These are phyloP conservation scores for Meloidogyne hapla DNA, from an alignment of 1,140 invertebrate genomes.

Conservation along the genomic window DNA sequence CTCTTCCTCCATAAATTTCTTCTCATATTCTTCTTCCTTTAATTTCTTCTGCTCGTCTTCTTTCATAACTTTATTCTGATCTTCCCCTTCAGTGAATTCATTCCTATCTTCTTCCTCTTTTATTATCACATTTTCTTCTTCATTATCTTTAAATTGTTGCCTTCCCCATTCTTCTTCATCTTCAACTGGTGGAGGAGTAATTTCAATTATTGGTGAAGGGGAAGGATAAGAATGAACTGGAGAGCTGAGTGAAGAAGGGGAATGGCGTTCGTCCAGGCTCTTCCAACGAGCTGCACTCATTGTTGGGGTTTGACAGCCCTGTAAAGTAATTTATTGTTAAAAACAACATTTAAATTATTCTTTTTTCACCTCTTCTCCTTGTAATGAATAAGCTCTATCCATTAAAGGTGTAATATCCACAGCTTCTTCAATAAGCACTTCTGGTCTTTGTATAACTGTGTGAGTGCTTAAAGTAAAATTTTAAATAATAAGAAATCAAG, in stretches of 20 bases:
- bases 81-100: neutral
- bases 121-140: neutral
- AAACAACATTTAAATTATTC: neutral
- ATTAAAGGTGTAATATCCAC: neutral
- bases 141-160: neutral
- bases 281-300: conserved; percentile 20
- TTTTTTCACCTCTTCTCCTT: neutral
- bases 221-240: conserved; percentile 2
- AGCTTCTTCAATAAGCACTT: conserved; percentile 20
- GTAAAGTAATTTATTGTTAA: neutral
- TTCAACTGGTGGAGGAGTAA: conserved; percentile 19
- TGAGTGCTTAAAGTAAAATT: conserved; percentile 8
- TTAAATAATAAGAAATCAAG: neutral
- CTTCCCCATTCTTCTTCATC: neutral
- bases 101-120: neutral
- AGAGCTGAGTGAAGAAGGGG: neutral
- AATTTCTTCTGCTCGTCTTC: neutral
- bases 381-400: conserved; percentile 1
- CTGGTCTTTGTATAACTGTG: conserved; percentile 12
- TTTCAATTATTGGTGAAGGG: conserved; percentile 23
- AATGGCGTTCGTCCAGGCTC: conserved; percentile 18
- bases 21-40: neutral
- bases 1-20: neutral
- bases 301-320: conserved; percentile 2
- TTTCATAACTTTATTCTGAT: neutral